phyloP scores from a whole-genome alignment of 2,797 vertebrate species.

The Tachyglossus aculeatus region DNA sequence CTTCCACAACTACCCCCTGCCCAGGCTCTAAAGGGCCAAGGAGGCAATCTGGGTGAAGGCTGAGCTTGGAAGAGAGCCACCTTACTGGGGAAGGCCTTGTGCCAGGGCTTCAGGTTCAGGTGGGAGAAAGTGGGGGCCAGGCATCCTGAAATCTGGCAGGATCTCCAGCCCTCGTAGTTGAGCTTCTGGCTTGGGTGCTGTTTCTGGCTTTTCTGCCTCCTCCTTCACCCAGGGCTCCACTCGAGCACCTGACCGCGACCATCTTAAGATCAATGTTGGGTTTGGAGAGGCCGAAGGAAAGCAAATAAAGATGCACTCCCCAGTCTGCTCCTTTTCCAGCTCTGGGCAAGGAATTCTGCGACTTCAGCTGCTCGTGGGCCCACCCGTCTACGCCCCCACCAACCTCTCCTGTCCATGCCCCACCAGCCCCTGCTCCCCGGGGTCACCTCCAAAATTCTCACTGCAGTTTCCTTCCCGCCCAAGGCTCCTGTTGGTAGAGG shows the following conservation, averaged over 20 bases:
- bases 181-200: too few species aligned
- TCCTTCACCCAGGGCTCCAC: too few species aligned
- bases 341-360: too few species aligned
- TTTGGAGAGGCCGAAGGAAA: not conserved
- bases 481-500: conserved; percentile 36
- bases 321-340: not conserved
- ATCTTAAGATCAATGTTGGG: not conserved
- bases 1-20: not conserved
- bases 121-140: not conserved
- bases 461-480: conserved; percentile 2
- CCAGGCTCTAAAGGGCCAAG: not conserved
- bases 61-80: not conserved
- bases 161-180: too few species aligned
- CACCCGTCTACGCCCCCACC: not conserved
- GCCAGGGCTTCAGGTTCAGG: not conserved
- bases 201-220: too few species aligned
- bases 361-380: not conserved
- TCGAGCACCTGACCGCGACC: too few species aligned
- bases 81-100: not conserved
- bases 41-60: not conserved
- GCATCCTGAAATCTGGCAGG: not conserved
- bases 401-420: not conserved
- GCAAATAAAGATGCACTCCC: not conserved
- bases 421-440: not conserved
- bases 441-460: not conserved